A percentile compares a stretch with the other conserved stretches of the same genome.
phyloP scores from a whole-genome alignment of 2,888 invertebrate species.

The Hypselothyrea guttata region DNA sequence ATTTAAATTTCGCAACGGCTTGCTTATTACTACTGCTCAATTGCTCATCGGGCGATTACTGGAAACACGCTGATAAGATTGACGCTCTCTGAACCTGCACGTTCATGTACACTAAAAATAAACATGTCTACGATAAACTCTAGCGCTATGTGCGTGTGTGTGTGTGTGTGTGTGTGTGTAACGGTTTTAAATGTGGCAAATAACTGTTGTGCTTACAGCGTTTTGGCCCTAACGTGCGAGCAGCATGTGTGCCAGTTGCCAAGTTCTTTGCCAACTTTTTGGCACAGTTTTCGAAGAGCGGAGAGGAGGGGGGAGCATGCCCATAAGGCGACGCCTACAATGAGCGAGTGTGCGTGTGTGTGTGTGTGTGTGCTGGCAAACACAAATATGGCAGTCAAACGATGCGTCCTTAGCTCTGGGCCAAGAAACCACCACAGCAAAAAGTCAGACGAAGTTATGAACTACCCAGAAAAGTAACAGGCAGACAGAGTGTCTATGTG shows the following conservation, averaged over 20 bases:
- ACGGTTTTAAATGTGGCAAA: neutral
- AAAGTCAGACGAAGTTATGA: slow-evolving; percentile 59
- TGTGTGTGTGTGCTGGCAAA: slow-evolving; percentile 19
- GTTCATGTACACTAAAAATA: slow-evolving; percentile 4
- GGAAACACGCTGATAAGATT: slow-evolving; percentile 36
- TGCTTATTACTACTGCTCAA: slow-evolving; percentile 39
- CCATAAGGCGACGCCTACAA: slow-evolving; percentile 56
- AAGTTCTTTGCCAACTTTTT: slow-evolving; percentile 60
- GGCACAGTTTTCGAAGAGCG: slow-evolving; percentile 55
- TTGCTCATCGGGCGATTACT: slow-evolving; percentile 47
- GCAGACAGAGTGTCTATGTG: slow-evolving; percentile 4
- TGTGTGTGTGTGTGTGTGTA: neutral
- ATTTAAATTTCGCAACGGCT: slow-evolving; percentile 46
- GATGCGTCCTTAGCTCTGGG: slow-evolving; percentile 42
- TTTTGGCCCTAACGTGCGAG: too few species aligned
- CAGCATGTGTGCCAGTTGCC: slow-evolving; percentile 23
- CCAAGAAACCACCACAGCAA: slow-evolving; percentile 61
- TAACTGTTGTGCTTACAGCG: slow-evolving; percentile 3
- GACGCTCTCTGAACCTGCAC: neutral
- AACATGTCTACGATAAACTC: neutral
- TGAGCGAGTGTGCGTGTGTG: slow-evolving; percentile 27
- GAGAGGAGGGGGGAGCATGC: slow-evolving; percentile 32
- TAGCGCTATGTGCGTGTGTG: slow-evolving; percentile 2
- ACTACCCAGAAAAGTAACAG: slow-evolving; percentile 48
- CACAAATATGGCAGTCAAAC: slow-evolving; percentile 66